Conservation (phyloP, 2,797 vertebrate species). For the Calcarius lapponicus region DNA sequence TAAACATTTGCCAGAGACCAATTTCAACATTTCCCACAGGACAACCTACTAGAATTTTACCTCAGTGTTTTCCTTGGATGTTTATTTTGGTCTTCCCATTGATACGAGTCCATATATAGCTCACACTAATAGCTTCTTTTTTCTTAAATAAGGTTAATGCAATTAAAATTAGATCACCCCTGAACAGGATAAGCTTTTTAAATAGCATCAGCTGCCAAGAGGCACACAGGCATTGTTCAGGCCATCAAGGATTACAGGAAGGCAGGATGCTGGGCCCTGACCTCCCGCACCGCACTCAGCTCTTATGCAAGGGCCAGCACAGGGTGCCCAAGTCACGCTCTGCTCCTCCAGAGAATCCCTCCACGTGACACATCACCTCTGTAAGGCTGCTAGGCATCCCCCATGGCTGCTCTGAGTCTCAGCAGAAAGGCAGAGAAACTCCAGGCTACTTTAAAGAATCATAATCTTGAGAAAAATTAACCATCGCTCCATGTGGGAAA, state of each 20-base stretch:
- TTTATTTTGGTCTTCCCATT: constrained; percentile 36
- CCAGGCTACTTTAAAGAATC: neutral
- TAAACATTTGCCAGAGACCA: neutral
- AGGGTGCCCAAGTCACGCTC: neutral
- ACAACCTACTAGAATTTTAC: neutral
- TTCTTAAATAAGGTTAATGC: constrained; percentile 61
- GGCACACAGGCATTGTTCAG: constrained; percentile 32
- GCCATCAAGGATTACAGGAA: constrained; percentile 45
- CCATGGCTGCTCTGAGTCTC: neutral
- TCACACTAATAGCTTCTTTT: constrained; percentile 14
- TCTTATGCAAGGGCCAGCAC: neutral
- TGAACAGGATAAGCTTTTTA: constrained; percentile 57
- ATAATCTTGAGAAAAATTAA: neutral
- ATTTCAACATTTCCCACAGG: neutral
- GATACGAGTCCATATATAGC: neutral
- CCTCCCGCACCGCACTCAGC: neutral
- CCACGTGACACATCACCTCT: neutral
- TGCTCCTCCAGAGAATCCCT: neutral
- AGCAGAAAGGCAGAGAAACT: neutral
- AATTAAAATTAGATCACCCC: constrained; percentile 66
- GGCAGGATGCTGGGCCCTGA: constrained; percentile 37
- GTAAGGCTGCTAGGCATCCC: neutral
- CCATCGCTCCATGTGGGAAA: neutral
- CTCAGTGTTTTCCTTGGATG: constrained; percentile 2
- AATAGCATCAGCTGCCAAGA: constrained; percentile 43